Base-by-base conservation (phyloP, 2,888 invertebrate genomes). In the Ametastegia equiseti region DNA sequence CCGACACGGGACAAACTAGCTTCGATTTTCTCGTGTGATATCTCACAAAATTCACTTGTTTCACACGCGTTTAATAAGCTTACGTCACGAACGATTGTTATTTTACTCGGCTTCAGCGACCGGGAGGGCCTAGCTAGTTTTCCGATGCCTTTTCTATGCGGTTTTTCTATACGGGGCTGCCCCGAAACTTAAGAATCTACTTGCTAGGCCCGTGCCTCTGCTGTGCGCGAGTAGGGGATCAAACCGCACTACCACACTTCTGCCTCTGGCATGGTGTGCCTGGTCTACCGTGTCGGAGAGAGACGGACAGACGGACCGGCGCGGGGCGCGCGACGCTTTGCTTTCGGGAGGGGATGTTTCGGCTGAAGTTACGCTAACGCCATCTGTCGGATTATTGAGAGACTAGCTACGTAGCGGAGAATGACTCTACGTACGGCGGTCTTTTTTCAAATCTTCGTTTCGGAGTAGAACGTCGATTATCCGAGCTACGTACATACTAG, bases 1-100 rank as follows among this genome's bases (percentile, higher is more conserved):
- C 89, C 87, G 89, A 87, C 84, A 82, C 84, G 86, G 83, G 81
- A 45, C 80, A 75, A 23, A 39, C 42, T 73, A 39, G 71, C 57
- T 80, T 67, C 63, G 80, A 80, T 83, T 80, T 83, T 80, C 45
- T 69, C n/a, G 42, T 39, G 65, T 45, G 75, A 81, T 60, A 82
- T 81, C 80, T 82, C 80, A 81, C 81, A 81, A 81, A 81, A 82
- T 84, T 83, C 81, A 82, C 83, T 83, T 81, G 80, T 84, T 81
- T 77, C 81, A 80, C 80, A 73, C 75, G 79, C 71, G 75, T 71
- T 82, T 42, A 75, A 42, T 75, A 23, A 7, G 73, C 36, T 13
- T 27, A 23, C 60, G 13, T 27, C 80, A 57, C 71, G 42, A 45
- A 6, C 0, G 30, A 71, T 27, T 71, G 47, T 45, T 47, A 0